phyloP scores from a whole-genome alignment of 2,797 vertebrate species.

The Rallus crepitans region DNA sequence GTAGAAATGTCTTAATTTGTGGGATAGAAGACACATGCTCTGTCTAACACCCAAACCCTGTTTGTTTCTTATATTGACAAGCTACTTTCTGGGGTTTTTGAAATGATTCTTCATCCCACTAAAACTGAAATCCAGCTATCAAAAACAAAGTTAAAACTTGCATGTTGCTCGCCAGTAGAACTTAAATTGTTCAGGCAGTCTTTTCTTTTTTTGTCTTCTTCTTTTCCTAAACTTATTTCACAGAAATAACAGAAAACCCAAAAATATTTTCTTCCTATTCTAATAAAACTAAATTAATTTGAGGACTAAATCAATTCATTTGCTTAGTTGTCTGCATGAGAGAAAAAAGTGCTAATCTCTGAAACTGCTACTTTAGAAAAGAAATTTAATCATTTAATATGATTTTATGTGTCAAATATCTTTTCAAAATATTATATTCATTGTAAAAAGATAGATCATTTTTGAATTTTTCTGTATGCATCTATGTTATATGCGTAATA shows the following conservation, averaged over 20 bases:
- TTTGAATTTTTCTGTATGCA: neutral
- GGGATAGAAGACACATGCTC: neutral
- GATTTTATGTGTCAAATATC: neutral
- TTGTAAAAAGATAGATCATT: neutral
- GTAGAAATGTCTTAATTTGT: neutral
- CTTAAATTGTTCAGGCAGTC: neutral
- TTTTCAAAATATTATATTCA: neutral
- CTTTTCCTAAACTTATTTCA: neutral
- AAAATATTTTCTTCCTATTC: neutral
- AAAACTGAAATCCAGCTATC: neutral
- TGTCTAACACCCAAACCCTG: fast-evolving
- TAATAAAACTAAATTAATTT: neutral
- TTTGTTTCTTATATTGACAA: neutral
- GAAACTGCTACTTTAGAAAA: neutral
- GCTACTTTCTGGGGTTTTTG: neutral
- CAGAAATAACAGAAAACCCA: neutral
- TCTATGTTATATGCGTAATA: neutral
- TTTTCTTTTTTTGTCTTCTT: neutral
- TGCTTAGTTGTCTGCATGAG: neutral
- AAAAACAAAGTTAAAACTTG: neutral
- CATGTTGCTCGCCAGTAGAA: neutral
- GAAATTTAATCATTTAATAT: neutral
- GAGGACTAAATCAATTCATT: neutral
- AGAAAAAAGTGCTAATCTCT: neutral
- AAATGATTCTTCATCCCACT: neutral